These are phyloP conservation scores for Listronotus bonariensis DNA, from an alignment of 1,140 invertebrate genomes.

Conservation along the genomic window DNA sequence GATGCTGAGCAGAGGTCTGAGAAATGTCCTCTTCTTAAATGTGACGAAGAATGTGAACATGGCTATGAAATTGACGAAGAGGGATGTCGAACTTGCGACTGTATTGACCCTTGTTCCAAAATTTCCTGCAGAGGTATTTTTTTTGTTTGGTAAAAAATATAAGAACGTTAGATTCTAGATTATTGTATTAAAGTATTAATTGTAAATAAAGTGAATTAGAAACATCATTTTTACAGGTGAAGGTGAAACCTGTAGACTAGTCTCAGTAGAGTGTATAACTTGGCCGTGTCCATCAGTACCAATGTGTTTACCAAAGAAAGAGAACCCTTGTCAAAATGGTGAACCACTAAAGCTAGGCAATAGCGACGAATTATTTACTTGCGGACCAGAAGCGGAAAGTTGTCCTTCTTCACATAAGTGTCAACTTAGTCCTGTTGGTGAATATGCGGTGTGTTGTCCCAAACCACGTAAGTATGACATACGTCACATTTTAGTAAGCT, in stretches of 20 bases:
- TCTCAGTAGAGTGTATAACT: slow-evolving; percentile 58
- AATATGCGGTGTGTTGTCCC: slow-evolving; percentile 81
- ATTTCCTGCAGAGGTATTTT: slow-evolving; percentile 67
- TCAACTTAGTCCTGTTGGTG: slow-evolving; percentile 77
- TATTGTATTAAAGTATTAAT: too few relatives aligned
- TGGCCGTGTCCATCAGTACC: slow-evolving; percentile 75
- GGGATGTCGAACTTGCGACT: slow-evolving; percentile 77
- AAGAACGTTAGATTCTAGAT: too few relatives aligned
- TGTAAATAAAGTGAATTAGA: too few relatives aligned
- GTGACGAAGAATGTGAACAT: slow-evolving; percentile 68
- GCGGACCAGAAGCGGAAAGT: slow-evolving; percentile 71
- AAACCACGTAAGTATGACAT: slow-evolving; percentile 67
- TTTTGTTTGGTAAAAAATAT: neutral
- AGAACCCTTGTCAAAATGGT: slow-evolving; percentile 73
- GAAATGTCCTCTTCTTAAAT: slow-evolving; percentile 66
- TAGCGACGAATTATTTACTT: slow-evolving; percentile 64
- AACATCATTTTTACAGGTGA: slow-evolving; percentile 63
- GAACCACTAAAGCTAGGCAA: slow-evolving; percentile 65
- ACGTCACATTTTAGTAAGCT: neutral
- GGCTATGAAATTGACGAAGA: slow-evolving; percentile 69
- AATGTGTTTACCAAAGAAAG: slow-evolving; percentile 76
- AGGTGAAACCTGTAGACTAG: slow-evolving; percentile 69
- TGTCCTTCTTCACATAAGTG: slow-evolving; percentile 86
- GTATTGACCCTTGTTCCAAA: slow-evolving; percentile 76
- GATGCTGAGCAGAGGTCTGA: slow-evolving; percentile 46